Base-by-base conservation (phyloP, 2,113 vertebrate species). In the Girardinichthys multiradiatus region DNA sequence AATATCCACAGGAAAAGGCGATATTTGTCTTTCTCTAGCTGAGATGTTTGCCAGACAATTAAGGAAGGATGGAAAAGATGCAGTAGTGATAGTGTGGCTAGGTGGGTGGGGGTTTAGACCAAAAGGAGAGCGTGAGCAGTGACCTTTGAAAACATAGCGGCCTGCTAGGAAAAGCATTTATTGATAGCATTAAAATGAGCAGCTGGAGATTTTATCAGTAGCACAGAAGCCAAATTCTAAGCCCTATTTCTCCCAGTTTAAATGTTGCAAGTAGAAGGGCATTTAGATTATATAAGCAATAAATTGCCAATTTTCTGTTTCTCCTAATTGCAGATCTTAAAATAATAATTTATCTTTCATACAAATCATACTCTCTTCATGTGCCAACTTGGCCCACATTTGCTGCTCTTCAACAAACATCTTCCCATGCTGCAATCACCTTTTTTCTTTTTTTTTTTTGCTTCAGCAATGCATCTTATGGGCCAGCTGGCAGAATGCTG, bases 11-110 rank as follows among this genome's bases (percentile, higher is more conserved):
- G 83, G 83, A 86, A 86, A 83, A 83, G 73, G 74, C 17, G 70
- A 82, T 90, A 80, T 90, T 90, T 91, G 86, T 90, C 86, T 86
- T 87, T 79, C 81, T 76, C 76, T 81, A 3, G 76, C 87, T 45
- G 89, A 89, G 90, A 81, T 87, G 80, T 90, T 91, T 88, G 91
- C 81, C 84, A 82, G 86, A 86, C 85, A 87, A 90, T 91, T 90
- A 90, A 70, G 66, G 64, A 72, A 27, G 78, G 72, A 70, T 35
- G 27, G 74, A 68, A 26, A 66, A 77, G n/a, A 48, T n/a, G 33
- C 72, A 59, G 42, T 17, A 5, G 70, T 33, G 65, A 42, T 27
- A 37, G 15, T 60, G 57, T 17, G 69, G 42, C 64, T 35, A 60
- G 67, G 65, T 57, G 69, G 71, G 35, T 58, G 68, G 54, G 31